phyloP scores from a whole-genome alignment of 1,140 invertebrate species.

The Ctenoplectra terminalis region DNA sequence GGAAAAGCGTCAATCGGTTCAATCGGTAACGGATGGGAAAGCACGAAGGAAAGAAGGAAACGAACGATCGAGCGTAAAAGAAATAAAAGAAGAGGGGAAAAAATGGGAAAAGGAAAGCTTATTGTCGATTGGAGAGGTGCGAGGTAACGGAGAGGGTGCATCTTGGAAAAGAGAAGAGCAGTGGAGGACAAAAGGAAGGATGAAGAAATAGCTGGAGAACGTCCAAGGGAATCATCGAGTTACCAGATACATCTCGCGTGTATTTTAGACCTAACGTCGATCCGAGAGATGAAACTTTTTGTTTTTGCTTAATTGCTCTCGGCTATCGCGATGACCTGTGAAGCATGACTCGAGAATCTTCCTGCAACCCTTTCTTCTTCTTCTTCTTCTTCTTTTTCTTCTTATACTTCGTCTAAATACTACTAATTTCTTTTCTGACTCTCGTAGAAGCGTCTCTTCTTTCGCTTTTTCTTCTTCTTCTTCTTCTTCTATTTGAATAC shows the following conservation, averaged over 20 bases:
- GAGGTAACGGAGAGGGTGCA: conserved; percentile 53
- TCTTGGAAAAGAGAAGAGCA: neutral
- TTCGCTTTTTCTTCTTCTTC: conserved; percentile 19
- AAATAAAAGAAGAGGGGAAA: neutral
- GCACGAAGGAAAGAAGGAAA: neutral
- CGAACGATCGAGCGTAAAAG: neutral
- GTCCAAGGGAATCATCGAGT: conserved; percentile 39
- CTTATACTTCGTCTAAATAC: neutral
- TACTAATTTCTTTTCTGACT: conserved; percentile 14
- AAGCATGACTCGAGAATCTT: conserved; percentile 62
- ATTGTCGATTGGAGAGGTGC: conserved; percentile 78
- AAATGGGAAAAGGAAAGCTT: conserved; percentile 56
- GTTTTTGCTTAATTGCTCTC: conserved; percentile 55
- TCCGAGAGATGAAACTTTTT: conserved; percentile 19
- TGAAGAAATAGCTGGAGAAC: conserved; percentile 10
- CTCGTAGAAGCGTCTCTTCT: conserved; percentile 1
- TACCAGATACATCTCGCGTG: conserved; percentile 6
- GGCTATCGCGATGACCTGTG: conserved; percentile 44
- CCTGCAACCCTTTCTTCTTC: conserved; percentile 45
- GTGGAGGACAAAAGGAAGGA: neutral
- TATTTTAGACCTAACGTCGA: conserved; percentile 7
- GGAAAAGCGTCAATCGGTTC: neutral
- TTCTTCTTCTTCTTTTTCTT: conserved; percentile 12
- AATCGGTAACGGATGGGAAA: too few species aligned
- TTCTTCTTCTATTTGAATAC: conserved; percentile 21